Conservation (phyloP, 2,113 vertebrate genomes). For the Eublepharis macularius region DNA sequence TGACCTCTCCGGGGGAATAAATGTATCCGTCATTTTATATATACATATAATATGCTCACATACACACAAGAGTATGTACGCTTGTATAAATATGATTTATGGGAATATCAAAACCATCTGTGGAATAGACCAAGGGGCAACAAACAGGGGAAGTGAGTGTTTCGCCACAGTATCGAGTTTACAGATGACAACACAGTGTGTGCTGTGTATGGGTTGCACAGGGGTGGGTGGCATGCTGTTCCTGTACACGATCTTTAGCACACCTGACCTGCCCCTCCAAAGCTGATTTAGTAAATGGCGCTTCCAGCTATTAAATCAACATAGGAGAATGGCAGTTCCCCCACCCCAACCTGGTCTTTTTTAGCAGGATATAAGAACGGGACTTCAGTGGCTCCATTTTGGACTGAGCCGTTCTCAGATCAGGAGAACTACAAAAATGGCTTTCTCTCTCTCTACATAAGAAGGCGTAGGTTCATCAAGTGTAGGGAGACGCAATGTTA, state of each 20-base stretch:
- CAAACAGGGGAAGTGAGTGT: not conserved
- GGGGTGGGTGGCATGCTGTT: too few relatives aligned
- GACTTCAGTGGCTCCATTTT: not conserved
- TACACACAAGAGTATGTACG: not conserved
- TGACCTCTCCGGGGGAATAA: constrained; percentile 1
- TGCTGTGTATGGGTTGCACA: not conserved
- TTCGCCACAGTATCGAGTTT: not conserved
- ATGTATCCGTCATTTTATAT: constrained; percentile 18
- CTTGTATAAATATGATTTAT: constrained; percentile 22
- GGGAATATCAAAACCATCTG: constrained; percentile 18
- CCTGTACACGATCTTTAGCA: not conserved
- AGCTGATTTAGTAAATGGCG: fast-evolving
- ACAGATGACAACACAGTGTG: not conserved
- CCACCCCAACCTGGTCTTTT: not conserved
- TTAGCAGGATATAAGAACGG: not conserved
- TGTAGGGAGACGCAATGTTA: too few relatives aligned
- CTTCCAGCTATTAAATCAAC: not conserved
- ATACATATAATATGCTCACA: not conserved
- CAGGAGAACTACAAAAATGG: too few relatives aligned
- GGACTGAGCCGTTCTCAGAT: not conserved
- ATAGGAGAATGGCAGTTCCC: fast-evolving
- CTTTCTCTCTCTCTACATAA: too few relatives aligned
- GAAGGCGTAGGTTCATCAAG: too few relatives aligned
- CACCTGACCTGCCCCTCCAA: not conserved
- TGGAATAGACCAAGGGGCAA: constrained; percentile 1